These are phyloP conservation scores for Tetragonula carbonaria DNA, from an alignment of 2,888 invertebrate species.

Conservation along the genomic window DNA sequence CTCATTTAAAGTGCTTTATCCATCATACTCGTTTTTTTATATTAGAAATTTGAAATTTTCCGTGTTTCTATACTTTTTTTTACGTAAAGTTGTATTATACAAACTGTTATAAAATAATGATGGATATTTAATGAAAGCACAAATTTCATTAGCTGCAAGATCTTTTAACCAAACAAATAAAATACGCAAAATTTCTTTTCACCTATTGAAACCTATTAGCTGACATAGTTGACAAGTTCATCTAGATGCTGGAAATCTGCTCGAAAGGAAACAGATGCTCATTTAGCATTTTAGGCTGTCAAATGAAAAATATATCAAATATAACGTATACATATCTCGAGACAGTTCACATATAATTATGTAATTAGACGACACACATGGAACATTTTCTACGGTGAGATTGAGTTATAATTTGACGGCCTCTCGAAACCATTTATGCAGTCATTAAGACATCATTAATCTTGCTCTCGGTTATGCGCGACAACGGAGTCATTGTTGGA, in stretches of 20 bases:
- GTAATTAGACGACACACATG: constrained; percentile 31
- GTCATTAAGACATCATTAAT: constrained; percentile 81
- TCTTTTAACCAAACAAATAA: too few species aligned
- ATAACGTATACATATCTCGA: background rate
- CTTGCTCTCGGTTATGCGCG: constrained; percentile 71
- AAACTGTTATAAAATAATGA: background rate
- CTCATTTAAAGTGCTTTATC: background rate
- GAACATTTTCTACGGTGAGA: constrained; percentile 55
- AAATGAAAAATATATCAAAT: background rate
- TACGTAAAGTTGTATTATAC: background rate
- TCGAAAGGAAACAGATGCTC: background rate
- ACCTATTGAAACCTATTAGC: background rate
- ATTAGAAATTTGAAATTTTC: background rate
- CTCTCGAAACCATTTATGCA: constrained; percentile 74
- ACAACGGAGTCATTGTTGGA: constrained; percentile 71
- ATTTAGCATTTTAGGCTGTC: background rate
- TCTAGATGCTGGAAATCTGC: background rate
- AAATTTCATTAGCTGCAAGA: too few species aligned
- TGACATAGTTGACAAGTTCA: background rate
- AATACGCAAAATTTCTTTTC: too few species aligned
- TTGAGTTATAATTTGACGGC: constrained; percentile 75
- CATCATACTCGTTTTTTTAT: too few species aligned
- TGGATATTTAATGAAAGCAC: background rate
- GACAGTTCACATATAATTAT: constrained; percentile 16
- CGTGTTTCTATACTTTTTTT: too few species aligned